These are phyloP conservation scores for Ametastegia equiseti DNA, from an alignment of 2,888 invertebrate species.

Conservation along the genomic window DNA sequence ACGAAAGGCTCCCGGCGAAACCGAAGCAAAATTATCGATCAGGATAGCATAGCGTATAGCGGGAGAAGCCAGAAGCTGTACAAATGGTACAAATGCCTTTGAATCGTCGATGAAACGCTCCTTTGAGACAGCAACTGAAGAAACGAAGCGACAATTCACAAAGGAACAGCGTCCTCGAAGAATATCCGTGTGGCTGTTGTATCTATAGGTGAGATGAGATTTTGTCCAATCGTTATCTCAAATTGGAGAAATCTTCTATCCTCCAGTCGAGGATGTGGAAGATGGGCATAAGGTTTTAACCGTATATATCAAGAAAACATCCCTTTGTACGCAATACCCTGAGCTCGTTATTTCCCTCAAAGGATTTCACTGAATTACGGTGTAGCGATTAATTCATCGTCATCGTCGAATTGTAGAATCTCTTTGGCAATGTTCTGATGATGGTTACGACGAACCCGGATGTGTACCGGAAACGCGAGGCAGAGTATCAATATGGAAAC, in stretches of 20 bases:
- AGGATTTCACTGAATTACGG: constrained; percentile 8
- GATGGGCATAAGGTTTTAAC: constrained; percentile 5
- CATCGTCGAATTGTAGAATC: background rate
- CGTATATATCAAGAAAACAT: constrained; percentile 36
- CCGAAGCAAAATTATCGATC: constrained; percentile 28
- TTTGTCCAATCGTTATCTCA: constrained; percentile 27
- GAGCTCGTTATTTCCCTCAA: constrained; percentile 35
- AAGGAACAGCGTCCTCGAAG: background rate
- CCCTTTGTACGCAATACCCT: constrained; percentile 17
- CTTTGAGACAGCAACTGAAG: constrained; percentile 22
- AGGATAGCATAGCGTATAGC: constrained; percentile 1
- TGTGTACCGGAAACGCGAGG: background rate
- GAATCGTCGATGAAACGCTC: constrained; percentile 38
- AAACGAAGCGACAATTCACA: constrained; percentile 33
- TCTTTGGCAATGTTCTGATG: background rate
- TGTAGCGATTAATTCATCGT: background rate
- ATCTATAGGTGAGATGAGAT: background rate
- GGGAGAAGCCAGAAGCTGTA: background rate
- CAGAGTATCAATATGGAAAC: background rate
- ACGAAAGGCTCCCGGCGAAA: constrained; percentile 8
- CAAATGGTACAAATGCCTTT: constrained; percentile 26
- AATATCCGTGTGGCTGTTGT: background rate
- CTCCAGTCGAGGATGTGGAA: background rate
- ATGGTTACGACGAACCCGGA: background rate
- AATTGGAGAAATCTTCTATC: background rate